Evolutionary conservation across 2,113 vertebrate species (phyloP), one percentile per base, ranked within the genome.

Genomic region (Actinemys pallida): DNA sequence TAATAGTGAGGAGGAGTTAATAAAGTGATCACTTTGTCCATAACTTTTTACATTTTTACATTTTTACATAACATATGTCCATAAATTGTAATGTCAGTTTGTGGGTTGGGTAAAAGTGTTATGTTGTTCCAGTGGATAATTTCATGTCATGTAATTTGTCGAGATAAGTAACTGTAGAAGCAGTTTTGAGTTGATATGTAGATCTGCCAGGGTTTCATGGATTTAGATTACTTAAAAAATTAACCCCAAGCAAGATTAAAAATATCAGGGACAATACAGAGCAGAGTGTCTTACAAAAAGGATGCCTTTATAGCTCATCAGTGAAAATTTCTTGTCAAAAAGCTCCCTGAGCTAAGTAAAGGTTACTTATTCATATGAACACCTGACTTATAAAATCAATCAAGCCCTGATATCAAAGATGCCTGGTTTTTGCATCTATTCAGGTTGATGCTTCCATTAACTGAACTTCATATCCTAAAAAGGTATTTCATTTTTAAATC

Each of bases 361-460:
- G 97, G 97, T 98, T 98, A 98, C 93, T 97, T 98, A 98, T 98
- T 98, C 97, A 98, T 95, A 93, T 89, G 97, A 98, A 95, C 97
- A 98, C 98, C 97, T 98, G 98, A 98, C 96, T 98, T 98, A 98
- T 92, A 97, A 98, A 98, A 98, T 98, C 97, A 98, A 96, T 97
- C 98, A 98, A 97, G 95, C 95, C 76, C 97, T 96, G 97, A 95
- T 95, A 98, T 96, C 96, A 97, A 98, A 98, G 94, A 97, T 96
- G 97, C 88, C 88, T 97, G 96, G 91, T 91, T 97, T 97, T 96
- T 97, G 93, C 93, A 97, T 96, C 93, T 95, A 94, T 97, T 98
- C 97, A 97, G 93, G 94, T 97, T 97, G 97, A 98, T 97, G 96
- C 92, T 98, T 97, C 97, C 97, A 97, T 98, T 98, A 97, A 97